A percentile compares a stretch with the other conserved stretches of the same genome.
phyloP scores from a whole-genome alignment of 2,797 vertebrate species.

The Carduelis carduelis region DNA sequence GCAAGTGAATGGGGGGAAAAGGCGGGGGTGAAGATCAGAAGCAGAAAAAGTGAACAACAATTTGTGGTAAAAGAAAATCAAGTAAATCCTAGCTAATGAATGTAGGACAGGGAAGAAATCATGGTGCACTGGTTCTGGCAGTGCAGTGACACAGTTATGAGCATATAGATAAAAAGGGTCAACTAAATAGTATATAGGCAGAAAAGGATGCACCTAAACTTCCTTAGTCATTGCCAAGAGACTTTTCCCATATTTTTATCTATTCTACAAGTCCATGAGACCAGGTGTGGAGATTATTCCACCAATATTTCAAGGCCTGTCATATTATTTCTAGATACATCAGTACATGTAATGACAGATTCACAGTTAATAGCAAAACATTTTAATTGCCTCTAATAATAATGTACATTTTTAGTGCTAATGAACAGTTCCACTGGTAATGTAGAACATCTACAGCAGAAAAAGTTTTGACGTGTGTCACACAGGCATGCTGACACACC shows the following conservation, averaged over 20 bases:
- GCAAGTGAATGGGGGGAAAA: not conserved
- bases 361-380: not conserved
- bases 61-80: constrained; percentile 5
- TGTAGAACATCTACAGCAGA: not conserved
- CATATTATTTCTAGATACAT: not conserved
- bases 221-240: not conserved
- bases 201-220: not conserved
- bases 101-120: not conserved
- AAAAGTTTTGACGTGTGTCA: not conserved
- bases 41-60: not conserved
- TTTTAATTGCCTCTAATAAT: not conserved
- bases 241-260: not conserved
- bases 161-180: not conserved
- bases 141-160: not conserved
- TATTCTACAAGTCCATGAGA: not conserved
- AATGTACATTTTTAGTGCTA: not conserved
- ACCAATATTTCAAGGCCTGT: not conserved
- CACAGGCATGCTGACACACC: not conserved
- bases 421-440: not conserved
- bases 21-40: not conserved
- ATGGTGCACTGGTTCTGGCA: not conserved
- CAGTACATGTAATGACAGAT: not conserved
- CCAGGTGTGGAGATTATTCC: not conserved
- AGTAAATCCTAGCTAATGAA: not conserved
- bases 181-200: not conserved